These are phyloP conservation scores for Leucosticte australis DNA, from an alignment of 2,113 vertebrate species.

Conservation along the genomic window DNA sequence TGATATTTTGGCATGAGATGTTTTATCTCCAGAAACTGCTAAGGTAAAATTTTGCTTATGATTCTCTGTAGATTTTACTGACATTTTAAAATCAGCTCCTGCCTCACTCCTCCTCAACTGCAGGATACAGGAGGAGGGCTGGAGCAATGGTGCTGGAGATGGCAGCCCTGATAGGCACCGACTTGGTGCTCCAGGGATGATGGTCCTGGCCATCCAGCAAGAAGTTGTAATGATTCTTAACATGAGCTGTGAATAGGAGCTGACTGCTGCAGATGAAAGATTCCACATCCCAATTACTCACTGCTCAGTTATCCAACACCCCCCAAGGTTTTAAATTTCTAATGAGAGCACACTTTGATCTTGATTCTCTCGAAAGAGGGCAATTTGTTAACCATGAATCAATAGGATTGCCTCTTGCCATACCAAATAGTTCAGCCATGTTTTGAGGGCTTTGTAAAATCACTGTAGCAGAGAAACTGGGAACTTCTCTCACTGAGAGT, in stretches of 20 bases:
- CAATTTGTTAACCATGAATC: background rate
- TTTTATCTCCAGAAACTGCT: background rate
- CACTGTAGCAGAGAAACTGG: background rate
- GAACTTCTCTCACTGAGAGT: background rate
- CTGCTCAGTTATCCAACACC: background rate
- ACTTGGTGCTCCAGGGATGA: background rate
- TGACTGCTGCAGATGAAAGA: background rate
- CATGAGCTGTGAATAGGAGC: background rate
- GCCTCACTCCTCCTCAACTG: background rate
- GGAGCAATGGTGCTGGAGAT: background rate
- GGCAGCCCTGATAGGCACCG: background rate
- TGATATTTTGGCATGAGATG: background rate
- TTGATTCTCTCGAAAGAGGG: background rate
- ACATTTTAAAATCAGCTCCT: background rate
- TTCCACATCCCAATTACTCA: background rate
- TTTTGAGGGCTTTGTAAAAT: background rate
- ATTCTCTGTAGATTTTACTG: background rate
- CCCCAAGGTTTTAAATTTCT: background rate
- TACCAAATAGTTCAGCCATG: background rate
- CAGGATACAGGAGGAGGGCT: background rate
- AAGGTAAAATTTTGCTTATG: background rate
- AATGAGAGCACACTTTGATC: background rate
- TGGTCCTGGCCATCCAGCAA: background rate
- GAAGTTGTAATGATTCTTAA: background rate
- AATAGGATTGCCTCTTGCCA: background rate